Percentiles rank a stretch among this genome's conserved stretches.
These are phyloP conservation scores for Diorhabda carinulata DNA, from an alignment of 1,140 invertebrate species.

Conservation along the genomic window DNA sequence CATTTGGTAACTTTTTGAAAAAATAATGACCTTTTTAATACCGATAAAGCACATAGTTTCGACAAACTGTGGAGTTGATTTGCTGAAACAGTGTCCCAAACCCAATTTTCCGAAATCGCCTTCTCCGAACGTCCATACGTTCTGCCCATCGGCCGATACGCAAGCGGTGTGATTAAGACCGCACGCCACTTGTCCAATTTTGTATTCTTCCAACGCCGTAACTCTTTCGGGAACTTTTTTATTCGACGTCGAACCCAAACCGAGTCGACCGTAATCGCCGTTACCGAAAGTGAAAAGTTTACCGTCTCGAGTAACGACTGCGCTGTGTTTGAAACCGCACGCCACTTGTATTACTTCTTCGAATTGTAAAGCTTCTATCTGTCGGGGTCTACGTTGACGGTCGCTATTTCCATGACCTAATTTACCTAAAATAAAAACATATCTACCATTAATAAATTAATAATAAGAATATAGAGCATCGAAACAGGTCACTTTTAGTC, in stretches of 20 bases:
- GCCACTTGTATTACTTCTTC: constrained; percentile 62
- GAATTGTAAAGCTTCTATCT: constrained; percentile 63
- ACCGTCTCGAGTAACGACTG: constrained; percentile 62
- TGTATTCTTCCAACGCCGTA: constrained; percentile 49
- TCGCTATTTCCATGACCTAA: constrained; percentile 67
- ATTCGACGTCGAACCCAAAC: constrained; percentile 58
- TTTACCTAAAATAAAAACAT: constrained; percentile 44
- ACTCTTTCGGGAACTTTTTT: constrained; percentile 62
- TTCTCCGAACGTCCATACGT: constrained; percentile 67
- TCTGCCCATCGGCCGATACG: constrained; percentile 55
- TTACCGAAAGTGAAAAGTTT: constrained; percentile 67
- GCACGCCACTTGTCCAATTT: constrained; percentile 52
- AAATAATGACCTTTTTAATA: constrained; percentile 50
- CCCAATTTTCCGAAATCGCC: constrained; percentile 66
- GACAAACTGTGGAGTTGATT: constrained; percentile 55
- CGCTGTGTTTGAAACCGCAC: constrained; percentile 67
- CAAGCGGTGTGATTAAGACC: constrained; percentile 65
- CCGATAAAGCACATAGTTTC: constrained; percentile 55
- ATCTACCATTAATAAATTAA: no score
- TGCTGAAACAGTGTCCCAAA: constrained; percentile 55
- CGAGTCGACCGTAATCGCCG: constrained; percentile 64
- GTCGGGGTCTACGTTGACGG: constrained; percentile 59
- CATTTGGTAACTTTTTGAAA: background rate
- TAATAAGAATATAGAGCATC: no score
- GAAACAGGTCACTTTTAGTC: no score